phyloP scores from a whole-genome alignment of 1,140 invertebrate species.

The Hormaphis cornu region DNA sequence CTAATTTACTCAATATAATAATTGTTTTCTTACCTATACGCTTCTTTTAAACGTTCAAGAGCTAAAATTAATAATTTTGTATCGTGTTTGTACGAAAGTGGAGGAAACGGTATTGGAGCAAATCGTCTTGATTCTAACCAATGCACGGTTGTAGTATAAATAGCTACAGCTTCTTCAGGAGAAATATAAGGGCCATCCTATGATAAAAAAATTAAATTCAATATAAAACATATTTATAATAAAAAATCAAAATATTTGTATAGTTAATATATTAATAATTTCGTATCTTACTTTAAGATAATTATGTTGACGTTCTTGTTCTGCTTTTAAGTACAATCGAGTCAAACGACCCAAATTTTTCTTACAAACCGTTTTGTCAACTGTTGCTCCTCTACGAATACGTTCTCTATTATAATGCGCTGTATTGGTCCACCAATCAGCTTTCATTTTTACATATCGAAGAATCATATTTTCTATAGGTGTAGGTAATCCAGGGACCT shows the following conservation, averaged over 20 bases:
- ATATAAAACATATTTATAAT: not conserved
- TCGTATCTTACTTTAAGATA: slow-evolving; percentile 78
- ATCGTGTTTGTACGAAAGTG: slow-evolving; percentile 98
- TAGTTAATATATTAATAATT: not conserved
- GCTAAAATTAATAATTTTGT: slow-evolving; percentile 96
- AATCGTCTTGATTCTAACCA: slow-evolving; percentile 97
- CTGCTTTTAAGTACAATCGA: slow-evolving; percentile 92
- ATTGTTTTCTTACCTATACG: slow-evolving; percentile 56
- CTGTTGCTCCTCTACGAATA: slow-evolving; percentile 83
- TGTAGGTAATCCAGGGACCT: slow-evolving; percentile 92
- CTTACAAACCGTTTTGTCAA: slow-evolving; percentile 99
- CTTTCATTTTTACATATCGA: slow-evolving; percentile 99
- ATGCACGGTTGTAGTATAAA: slow-evolving; percentile 98
- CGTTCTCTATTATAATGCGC: slow-evolving; percentile 98
- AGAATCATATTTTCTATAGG: slow-evolving; percentile 99
- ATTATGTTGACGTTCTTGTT: slow-evolving; percentile 98
- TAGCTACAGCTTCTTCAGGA: slow-evolving; percentile 98
- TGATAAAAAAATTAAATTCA: slow-evolving; percentile 33
- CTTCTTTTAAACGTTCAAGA: slow-evolving; percentile 93
- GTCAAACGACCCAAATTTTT: slow-evolving; percentile 97
- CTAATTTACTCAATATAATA: not conserved
- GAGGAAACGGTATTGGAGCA: slow-evolving; percentile 98
- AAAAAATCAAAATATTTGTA: not conserved
- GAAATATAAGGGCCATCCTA: slow-evolving; percentile 97
- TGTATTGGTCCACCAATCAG: slow-evolving; percentile 99